Evolutionary conservation across 2,888 invertebrate species (phyloP).

Genomic region (Melangyna quadrimaculata): DNA sequence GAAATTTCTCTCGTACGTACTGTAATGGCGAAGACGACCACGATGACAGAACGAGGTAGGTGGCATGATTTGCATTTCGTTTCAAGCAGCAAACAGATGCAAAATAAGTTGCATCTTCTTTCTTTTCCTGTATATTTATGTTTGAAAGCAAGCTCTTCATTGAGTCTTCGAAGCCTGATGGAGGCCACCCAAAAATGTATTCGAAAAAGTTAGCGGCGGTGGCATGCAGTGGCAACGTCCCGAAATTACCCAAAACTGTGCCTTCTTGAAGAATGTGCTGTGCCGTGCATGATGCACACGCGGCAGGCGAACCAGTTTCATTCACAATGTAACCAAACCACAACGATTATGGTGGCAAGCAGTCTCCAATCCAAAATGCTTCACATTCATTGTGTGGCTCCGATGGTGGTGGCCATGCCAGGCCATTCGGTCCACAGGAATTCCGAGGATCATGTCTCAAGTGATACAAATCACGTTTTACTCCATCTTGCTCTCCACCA

Average conservation of each 20-base stretch:
- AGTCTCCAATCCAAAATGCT: constrained; percentile 9
- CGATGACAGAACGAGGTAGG: constrained; percentile 4
- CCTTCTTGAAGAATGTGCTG: constrained; percentile 6
- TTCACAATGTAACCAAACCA: constrained; percentile 5
- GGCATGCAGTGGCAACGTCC: neutral
- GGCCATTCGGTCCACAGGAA: neutral
- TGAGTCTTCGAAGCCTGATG: neutral
- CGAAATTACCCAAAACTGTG: neutral
- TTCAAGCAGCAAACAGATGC: constrained; percentile 16
- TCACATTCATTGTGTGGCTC: neutral
- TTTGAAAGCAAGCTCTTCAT: constrained; percentile 35
- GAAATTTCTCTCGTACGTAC: neutral
- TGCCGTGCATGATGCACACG: neutral
- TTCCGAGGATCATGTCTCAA: constrained; percentile 29
- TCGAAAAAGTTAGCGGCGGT: neutral
- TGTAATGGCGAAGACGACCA: neutral
- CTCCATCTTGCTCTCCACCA: neutral
- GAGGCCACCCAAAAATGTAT: constrained; percentile 48
- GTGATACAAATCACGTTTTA: constrained; percentile 47
- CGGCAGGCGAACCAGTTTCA: constrained; percentile 40
- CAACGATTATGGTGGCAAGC: constrained; percentile 22
- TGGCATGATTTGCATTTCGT: constrained; percentile 40
- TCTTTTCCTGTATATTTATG: neutral
- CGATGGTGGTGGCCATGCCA: neutral
- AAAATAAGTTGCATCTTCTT: constrained; percentile 30